phyloP scores from a whole-genome alignment of 23 tunicate species.

The Halocynthia roretzi region DNA sequence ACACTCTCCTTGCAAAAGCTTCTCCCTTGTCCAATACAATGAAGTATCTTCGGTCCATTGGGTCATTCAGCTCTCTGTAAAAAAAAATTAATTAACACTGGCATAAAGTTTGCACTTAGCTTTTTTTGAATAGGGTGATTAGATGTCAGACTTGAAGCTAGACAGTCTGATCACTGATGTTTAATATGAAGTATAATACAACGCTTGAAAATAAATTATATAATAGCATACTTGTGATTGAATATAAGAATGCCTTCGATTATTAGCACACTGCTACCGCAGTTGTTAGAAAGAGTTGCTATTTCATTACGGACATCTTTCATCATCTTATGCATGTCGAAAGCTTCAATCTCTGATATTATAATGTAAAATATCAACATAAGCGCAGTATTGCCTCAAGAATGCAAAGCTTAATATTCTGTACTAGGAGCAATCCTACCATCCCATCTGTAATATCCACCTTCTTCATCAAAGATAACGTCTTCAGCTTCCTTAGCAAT shows the following conservation, averaged over 20 bases:
- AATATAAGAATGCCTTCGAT: constrained; percentile 49
- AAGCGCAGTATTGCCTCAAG: not conserved
- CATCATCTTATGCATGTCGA: constrained; percentile 25
- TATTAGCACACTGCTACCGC: constrained; percentile 3
- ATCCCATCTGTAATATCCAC: constrained; percentile 35
- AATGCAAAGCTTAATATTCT: not conserved
- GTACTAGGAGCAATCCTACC: constrained; percentile 17
- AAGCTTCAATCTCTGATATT: constrained; percentile 20
- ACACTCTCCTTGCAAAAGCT: no score
- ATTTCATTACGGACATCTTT: constrained; percentile 17
- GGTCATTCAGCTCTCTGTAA: no score
- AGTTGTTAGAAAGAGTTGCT: not conserved
- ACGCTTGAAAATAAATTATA: not conserved
- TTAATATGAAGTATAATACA: not conserved
- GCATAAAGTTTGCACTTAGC: no score
- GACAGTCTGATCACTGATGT: not conserved
- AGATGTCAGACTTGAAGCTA: no score
- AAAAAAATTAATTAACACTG: no score
- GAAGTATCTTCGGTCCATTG: no score
- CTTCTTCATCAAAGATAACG: constrained; percentile 16
- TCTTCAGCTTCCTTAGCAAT: constrained; percentile 38
- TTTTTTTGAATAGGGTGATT: no score
- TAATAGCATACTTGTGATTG: constrained; percentile 17
- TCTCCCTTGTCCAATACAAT: no score
- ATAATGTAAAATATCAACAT: not conserved